Conservation (phyloP, 1,140 invertebrate genomes). For the Temnothorax curvispinosus region DNA sequence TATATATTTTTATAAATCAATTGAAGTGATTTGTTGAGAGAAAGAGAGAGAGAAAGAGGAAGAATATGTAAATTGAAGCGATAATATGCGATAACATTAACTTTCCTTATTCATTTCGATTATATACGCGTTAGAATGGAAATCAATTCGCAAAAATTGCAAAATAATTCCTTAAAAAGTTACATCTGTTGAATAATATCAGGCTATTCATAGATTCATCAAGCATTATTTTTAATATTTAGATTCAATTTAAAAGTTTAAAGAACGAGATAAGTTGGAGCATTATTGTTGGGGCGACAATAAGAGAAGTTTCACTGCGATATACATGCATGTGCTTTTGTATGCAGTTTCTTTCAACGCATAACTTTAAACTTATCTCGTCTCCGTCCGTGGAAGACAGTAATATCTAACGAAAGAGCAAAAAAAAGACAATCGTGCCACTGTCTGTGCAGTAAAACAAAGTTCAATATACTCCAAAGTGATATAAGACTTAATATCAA, state of each 20-base stretch:
- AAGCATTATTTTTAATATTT: background rate
- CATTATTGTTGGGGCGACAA: background rate
- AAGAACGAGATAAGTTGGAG: background rate
- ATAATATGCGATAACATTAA: background rate
- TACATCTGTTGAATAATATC: background rate
- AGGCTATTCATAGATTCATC: no score
- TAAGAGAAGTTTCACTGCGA: background rate
- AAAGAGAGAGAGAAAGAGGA: background rate
- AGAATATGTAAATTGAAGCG: background rate
- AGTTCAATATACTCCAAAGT: background rate
- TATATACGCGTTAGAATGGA: background rate
- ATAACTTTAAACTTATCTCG: constrained; percentile 21
- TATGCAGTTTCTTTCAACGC: constrained; percentile 1
- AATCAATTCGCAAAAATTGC: background rate
- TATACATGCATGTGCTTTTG: background rate
- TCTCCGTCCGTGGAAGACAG: background rate
- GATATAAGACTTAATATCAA: background rate
- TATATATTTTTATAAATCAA: background rate
- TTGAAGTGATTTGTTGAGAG: background rate
- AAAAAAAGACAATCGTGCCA: constrained; percentile 4
- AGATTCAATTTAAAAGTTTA: constrained; percentile 5
- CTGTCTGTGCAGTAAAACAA: background rate
- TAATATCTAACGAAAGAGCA: constrained; percentile 14
- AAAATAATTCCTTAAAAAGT: background rate
- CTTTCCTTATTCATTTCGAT: background rate